Evolutionary conservation across 2,888 invertebrate species (phyloP).

Genomic region (Dryobotodes eremita): DNA sequence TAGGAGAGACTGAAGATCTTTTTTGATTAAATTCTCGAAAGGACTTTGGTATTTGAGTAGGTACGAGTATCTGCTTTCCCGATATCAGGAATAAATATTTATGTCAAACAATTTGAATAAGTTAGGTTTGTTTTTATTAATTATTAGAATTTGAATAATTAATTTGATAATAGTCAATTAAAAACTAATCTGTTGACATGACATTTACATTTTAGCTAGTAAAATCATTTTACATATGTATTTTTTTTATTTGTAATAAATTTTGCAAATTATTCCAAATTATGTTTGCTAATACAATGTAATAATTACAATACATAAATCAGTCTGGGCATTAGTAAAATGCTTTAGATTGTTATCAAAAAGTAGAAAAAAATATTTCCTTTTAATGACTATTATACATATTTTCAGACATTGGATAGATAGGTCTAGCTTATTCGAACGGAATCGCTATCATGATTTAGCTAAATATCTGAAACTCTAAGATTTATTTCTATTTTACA

Average conservation of each 20-base stretch:
- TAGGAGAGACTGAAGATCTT: conserved; percentile 15
- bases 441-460: neutral
- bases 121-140: neutral
- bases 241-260: neutral
- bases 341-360: conserved; percentile 10
- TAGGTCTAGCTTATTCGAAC: neutral
- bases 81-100: neutral
- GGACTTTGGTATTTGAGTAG: conserved; percentile 13
- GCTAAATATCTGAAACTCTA: too few species aligned
- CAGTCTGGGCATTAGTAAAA: neutral
- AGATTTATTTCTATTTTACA: too few species aligned
- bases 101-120: neutral
- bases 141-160: too few species aligned
- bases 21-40: neutral
- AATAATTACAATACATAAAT: neutral
- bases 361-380: neutral
- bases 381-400: neutral
- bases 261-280: neutral
- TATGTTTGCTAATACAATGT: neutral
- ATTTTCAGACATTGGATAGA: neutral
- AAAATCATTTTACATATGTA: too few species aligned
- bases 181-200: neutral
- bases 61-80: neutral
- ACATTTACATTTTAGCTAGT: neutral
- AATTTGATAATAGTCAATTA: too few species aligned